Evolutionary conservation across 1,140 invertebrate species (phyloP), one percentile per base, ranked within the genome.

Genomic region (Drosophila fuyamai): DNA sequence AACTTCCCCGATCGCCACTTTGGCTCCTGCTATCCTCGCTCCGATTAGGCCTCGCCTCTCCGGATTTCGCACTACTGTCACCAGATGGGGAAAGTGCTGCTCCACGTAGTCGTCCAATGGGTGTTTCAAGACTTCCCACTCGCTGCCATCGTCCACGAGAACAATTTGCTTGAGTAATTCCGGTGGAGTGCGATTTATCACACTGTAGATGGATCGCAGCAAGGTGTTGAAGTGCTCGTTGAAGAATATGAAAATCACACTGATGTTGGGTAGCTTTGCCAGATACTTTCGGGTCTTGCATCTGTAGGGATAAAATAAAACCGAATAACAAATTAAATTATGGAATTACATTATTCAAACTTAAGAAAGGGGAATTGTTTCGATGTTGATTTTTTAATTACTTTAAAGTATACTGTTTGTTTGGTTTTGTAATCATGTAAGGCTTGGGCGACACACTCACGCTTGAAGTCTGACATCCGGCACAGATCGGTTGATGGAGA

Each of bases 241-340:
- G 92, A 98, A 97, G 93, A 99, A 99, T 18, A 98, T 98, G 35
- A 99, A 96, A 47, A 99, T 95, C 7, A 99, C 95, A 92, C 96
- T 96, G 32, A 96, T 96, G 16, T 94, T 95, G 1, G 97, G 97
- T 47, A 99, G 91, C 14, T 95, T 93, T 47, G 94, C 94, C 58
- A 96, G 93, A 82, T 98, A 98, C 65, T 94, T 94, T 76, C 96
- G 95, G 29, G 94, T 94, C 68, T 95, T 94, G 92, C 98, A 98
- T n/a, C 94, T 92, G 93, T 53, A 96, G 94, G 92, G 23, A 50
- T 3, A 43, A 32, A 40, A 27, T 12, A 12, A 38, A 94, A 85
- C 76, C 96, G 5, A 16, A 18, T 5, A 1, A 41, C 6, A 9
- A 8, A 8, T 32, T 32, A 32, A 32, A 32, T 32, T 32, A 32